A percentile compares a stretch with the other conserved stretches of the same genome.
phyloP scores from a whole-genome alignment of 2,113 vertebrate species.

The Cygnus atratus region DNA sequence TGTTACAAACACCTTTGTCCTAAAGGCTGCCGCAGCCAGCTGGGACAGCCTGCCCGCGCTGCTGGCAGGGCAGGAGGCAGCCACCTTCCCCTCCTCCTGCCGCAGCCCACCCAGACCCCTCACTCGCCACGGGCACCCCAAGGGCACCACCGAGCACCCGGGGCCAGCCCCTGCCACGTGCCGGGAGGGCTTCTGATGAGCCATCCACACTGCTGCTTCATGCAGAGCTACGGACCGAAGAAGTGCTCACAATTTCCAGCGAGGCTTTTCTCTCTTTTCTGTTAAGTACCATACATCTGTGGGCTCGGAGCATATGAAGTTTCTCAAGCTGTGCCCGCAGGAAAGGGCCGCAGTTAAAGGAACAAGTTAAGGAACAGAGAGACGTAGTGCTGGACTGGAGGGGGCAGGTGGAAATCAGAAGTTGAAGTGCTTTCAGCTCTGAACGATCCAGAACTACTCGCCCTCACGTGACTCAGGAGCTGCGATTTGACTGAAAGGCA shows the following conservation, averaged over 20 bases:
- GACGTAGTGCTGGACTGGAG: background rate
- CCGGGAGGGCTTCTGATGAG: background rate
- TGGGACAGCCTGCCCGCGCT: too few species aligned
- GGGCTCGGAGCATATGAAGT: background rate
- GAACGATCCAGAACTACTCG: background rate
- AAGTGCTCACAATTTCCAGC: background rate
- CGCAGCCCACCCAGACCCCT: background rate
- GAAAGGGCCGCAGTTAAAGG: background rate
- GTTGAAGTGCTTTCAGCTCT: background rate
- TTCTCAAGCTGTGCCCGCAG: background rate
- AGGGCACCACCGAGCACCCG: too few species aligned
- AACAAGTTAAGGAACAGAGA: too few species aligned
- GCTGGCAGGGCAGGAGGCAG: background rate
- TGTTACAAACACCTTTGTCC: background rate
- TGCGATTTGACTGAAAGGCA: fast-evolving
- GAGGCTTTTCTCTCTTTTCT: background rate
- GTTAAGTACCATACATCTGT: too few species aligned
- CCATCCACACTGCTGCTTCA: fast-evolving
- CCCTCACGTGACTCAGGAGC: background rate
- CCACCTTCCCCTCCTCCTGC: background rate
- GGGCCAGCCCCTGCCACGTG: background rate
- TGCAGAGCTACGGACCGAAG: background rate
- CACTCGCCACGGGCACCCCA: background rate
- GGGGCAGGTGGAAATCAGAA: background rate
- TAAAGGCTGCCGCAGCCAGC: fast-evolving